Evolutionary conservation across 2,113 vertebrate species (phyloP).

Genomic region (Clupea harengus): DNA sequence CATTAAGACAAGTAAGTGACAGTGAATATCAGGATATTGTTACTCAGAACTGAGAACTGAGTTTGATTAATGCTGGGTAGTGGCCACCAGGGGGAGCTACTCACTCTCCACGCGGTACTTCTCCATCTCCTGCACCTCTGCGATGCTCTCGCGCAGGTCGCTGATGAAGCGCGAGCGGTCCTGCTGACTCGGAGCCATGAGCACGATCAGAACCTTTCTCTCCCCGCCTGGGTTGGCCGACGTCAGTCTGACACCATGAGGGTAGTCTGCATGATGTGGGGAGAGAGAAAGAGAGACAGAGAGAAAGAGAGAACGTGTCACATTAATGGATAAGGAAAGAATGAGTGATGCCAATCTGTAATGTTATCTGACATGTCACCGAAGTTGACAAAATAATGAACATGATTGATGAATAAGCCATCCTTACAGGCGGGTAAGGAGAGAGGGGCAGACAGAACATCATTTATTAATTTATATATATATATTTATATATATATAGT

Average conservation of each 20-base stretch:
- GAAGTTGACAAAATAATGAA: too few relatives aligned
- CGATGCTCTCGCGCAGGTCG: slow-evolving; percentile 87
- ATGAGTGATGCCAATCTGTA: too few relatives aligned
- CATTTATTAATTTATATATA: too few relatives aligned
- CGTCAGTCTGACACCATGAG: slow-evolving; percentile 86
- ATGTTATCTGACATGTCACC: too few relatives aligned
- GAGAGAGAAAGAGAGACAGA: not conserved
- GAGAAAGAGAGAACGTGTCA: not conserved
- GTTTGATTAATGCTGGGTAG: not conserved
- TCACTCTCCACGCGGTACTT: slow-evolving; percentile 91
- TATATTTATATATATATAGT: too few relatives aligned
- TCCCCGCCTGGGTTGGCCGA: slow-evolving; percentile 85
- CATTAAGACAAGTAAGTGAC: not conserved
- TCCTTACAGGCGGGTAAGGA: too few relatives aligned
- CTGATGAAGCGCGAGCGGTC: slow-evolving; percentile 86
- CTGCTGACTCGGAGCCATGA: slow-evolving; percentile 88
- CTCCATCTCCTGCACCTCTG: slow-evolving; percentile 94
- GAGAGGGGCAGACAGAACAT: too few relatives aligned
- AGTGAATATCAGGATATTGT: not conserved
- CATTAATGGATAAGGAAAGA: too few relatives aligned
- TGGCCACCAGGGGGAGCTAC: slow-evolving; percentile 46
- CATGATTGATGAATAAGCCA: too few relatives aligned
- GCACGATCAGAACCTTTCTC: slow-evolving; percentile 86
- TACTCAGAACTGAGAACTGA: not conserved
- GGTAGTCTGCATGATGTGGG: slow-evolving; percentile 75